A percentile compares a stretch with the other conserved stretches of the same genome.
These are phyloP conservation scores for Tachina fera DNA, from an alignment of 2,888 invertebrate species.

Conservation along the genomic window DNA sequence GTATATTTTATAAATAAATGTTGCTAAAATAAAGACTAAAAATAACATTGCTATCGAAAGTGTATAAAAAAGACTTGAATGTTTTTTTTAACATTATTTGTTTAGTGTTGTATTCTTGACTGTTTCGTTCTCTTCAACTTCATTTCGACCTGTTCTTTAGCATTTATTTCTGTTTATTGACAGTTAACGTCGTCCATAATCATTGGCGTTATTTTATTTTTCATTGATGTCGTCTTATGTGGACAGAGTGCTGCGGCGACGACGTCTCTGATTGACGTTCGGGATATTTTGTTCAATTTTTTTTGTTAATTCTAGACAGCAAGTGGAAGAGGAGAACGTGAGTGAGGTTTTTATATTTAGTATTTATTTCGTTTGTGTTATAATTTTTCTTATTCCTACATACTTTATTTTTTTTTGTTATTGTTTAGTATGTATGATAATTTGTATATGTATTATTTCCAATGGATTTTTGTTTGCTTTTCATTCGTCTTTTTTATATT, in stretches of 20 bases:
- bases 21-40: neutral
- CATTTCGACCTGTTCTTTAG: constrained; percentile 10
- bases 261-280: constrained; percentile 52
- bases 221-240: constrained; percentile 39
- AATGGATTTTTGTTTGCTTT: constrained; percentile 23
- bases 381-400: neutral
- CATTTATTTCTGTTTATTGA: constrained; percentile 28
- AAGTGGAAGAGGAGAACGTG: constrained; percentile 14
- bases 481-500: constrained; percentile 1
- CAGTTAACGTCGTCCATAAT: constrained; percentile 25
- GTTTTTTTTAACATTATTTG: neutral
- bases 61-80: neutral
- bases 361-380: constrained; percentile 9
- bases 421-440: neutral
- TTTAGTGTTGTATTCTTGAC: neutral
- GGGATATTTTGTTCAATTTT: neutral
- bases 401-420: neutral
- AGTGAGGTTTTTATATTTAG: neutral
- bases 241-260: constrained; percentile 36
- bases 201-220: constrained; percentile 36
- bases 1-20: neutral
- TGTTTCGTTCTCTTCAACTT: constrained; percentile 1
- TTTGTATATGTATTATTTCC: constrained; percentile 35
- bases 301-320: constrained; percentile 17
- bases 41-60: constrained; percentile 9